Base-by-base conservation (phyloP, 2,113 vertebrate genomes). In the Sturnus vulgaris region DNA sequence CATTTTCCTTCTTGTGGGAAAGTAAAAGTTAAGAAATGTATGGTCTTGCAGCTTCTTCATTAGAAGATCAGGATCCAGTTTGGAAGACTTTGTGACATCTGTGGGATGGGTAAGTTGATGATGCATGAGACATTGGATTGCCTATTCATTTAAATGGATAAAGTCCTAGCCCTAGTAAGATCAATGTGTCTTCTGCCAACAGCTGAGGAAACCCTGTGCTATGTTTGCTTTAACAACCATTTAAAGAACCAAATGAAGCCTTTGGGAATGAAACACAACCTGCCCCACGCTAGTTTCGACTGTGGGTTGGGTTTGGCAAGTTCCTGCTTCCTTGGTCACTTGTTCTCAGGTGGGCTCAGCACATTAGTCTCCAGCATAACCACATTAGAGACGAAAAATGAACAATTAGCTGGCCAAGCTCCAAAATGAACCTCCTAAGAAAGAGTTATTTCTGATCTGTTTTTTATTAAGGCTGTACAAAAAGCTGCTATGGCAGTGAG, bases 221-320 rank as follows among this genome's bases (percentile, higher is more conserved):
- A 25, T 1, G 0, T 83, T 85, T 87, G 31, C 39, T 84, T 82
- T 91, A 70, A 28, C 55, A 85, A 27, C 20, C 13, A 9, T 85
- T 69, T 33, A 82, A 28, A 73, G 61, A 82, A 55, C 21, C 3
- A 25, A 90, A n/a, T 33, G 18, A 79, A 95, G 55, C 31, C 42
- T 68, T 50, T 57, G 61, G 59, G 27, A 82, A n/a, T 30, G 46
- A 82, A 93, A 53, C 1, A 3, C 46, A 73, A 42, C 15, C 33
- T 88, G 50, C 31, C 2, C 0, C 33, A 21, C 0, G 0, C 24
- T 21, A 22, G 19, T 28, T 64, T 85, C 0, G 0, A 18, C 21
- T 66, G 12, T 24, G 23, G 56, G 12, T 33, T 52, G 57, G 39
- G 27, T 50, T 68, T 86, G n/a, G 37, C 24, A 83, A 86, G 35